phyloP scores from a whole-genome alignment of 2,113 vertebrate genomes.

The Philantomba maxwellii region DNA sequence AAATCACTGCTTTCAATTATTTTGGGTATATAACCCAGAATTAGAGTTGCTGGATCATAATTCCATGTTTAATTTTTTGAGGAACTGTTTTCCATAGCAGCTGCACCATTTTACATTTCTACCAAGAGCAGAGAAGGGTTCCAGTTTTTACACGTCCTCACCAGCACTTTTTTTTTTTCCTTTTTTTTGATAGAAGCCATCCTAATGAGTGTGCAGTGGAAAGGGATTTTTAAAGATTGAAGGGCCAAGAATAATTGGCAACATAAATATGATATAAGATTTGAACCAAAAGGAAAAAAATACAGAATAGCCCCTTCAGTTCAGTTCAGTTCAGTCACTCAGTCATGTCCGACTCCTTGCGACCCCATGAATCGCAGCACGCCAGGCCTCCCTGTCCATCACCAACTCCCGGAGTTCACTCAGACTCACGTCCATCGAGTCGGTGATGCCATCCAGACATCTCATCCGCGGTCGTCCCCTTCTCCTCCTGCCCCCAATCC shows the following conservation, averaged over 20 bases:
- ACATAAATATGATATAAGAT: not conserved
- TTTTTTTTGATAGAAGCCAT: not conserved
- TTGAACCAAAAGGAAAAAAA: not conserved
- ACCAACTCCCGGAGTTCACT: too few species aligned
- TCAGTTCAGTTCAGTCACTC: too few species aligned
- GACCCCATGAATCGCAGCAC: too few species aligned
- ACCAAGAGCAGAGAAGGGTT: not conserved
- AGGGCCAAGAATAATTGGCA: not conserved
- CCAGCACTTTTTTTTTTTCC: not conserved
- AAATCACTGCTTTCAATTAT: not conserved
- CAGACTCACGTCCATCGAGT: too few species aligned
- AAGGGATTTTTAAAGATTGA: not conserved
- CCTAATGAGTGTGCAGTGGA: not conserved
- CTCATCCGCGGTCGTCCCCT: too few species aligned
- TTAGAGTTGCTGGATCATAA: not conserved
- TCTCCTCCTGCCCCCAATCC: too few species aligned
- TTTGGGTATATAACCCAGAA: not conserved
- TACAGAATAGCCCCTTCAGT: not conserved
- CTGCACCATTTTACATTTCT: not conserved
- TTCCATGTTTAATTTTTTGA: not conserved
- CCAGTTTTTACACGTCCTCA: not conserved
- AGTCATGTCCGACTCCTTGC: too few species aligned
- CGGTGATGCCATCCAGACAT: too few species aligned
- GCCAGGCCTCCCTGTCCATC: too few species aligned
- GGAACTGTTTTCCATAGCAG: not conserved